phyloP scores from a whole-genome alignment of 2,888 invertebrate genomes.

The Ennomos quercinarius region DNA sequence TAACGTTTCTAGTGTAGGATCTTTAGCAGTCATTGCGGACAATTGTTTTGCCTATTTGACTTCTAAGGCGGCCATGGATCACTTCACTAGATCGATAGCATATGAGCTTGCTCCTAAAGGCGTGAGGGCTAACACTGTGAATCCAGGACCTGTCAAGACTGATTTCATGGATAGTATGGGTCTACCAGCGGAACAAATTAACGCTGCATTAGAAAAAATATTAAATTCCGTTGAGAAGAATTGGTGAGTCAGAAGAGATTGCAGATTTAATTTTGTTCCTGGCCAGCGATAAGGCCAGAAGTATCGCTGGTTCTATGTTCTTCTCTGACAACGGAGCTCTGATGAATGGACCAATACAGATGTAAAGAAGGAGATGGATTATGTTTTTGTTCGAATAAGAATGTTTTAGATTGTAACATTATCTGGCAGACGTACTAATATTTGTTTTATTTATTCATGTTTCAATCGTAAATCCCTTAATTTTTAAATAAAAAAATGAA shows the following conservation, averaged over 20 bases:
- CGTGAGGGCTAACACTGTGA: slow-evolving; percentile 86
- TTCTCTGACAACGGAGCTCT: slow-evolving; percentile 36
- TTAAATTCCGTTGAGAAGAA: slow-evolving; percentile 1
- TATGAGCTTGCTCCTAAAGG: slow-evolving; percentile 89
- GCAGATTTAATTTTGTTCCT: slow-evolving; percentile 47
- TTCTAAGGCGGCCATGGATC: slow-evolving; percentile 47
- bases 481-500: too few relatives aligned
- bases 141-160: slow-evolving; percentile 39
- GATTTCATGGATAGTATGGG: slow-evolving; percentile 7
- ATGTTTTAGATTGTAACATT: too few relatives aligned
- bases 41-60: slow-evolving; percentile 31
- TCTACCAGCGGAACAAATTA: background rate
- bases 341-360: background rate
- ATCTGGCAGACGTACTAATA: too few relatives aligned
- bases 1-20: slow-evolving; percentile 80
- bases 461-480: too few relatives aligned
- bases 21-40: background rate
- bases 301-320: slow-evolving; percentile 46
- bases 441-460: too few relatives aligned
- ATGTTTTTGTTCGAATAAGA: too few relatives aligned
- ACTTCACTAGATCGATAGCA: slow-evolving; percentile 47
- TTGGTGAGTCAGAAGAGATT: slow-evolving; percentile 45
- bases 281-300: slow-evolving; percentile 47
- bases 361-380: too few relatives aligned
- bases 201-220: background rate